Conservation (phyloP, 2,888 invertebrate species). For the Eutolmus rufibarbis region DNA sequence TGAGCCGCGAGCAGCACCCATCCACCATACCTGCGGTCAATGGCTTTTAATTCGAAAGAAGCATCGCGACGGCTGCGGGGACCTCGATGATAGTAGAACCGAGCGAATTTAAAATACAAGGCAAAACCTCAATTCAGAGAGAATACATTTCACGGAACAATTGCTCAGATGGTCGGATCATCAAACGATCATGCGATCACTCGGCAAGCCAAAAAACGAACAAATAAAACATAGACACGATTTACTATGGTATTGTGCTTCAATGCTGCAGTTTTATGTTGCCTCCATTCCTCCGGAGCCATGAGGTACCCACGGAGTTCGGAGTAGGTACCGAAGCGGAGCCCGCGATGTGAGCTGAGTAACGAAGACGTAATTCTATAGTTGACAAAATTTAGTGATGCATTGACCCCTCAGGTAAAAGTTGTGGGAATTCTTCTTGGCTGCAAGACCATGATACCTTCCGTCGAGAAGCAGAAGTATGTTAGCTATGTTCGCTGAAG, state of each 20-base stretch:
- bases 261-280: not conserved
- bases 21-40: slow-evolving; percentile 25
- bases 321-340: not conserved
- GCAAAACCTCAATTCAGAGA: slow-evolving; percentile 12
- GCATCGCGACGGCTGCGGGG: not conserved
- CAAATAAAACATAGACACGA: slow-evolving; percentile 14
- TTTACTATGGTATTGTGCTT: slow-evolving; percentile 16
- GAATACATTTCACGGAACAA: slow-evolving; percentile 38
- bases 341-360: not conserved
- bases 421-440: slow-evolving; percentile 15
- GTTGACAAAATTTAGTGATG: slow-evolving; percentile 27
- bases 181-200: slow-evolving; percentile 6
- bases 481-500: not conserved
- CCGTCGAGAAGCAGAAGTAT: not conserved
- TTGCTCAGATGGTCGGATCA: slow-evolving; percentile 28
- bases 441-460: not conserved
- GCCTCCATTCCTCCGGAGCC: not conserved
- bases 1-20: not conserved
- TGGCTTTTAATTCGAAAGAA: slow-evolving; percentile 22
- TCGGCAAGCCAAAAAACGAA: not conserved
- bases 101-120: not conserved
- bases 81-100: not conserved
- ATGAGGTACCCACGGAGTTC: not conserved
- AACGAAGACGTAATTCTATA: slow-evolving; percentile 5
- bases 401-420: slow-evolving; percentile 26